Evolutionary conservation across 2,888 invertebrate genomes (phyloP).

Genomic region (Cryptocephalus moraei): DNA sequence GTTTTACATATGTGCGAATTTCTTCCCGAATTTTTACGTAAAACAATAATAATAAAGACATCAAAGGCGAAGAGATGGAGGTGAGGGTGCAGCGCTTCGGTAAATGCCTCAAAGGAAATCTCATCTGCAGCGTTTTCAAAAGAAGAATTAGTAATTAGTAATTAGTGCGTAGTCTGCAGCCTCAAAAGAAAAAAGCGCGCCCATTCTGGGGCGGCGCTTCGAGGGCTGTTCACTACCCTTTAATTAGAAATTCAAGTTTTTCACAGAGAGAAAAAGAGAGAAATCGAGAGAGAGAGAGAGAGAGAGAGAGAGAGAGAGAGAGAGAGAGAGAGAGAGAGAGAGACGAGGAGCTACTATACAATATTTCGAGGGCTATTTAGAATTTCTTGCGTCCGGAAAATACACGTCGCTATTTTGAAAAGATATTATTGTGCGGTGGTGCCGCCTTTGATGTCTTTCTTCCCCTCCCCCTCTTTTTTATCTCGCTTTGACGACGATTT

Average conservation of each 20-base stretch:
- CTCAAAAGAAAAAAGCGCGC: conserved; percentile 15
- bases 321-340: background rate
- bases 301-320: background rate
- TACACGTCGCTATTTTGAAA: background rate
- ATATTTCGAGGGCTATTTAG: background rate
- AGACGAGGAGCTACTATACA: background rate
- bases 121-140: background rate
- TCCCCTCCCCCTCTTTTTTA: background rate
- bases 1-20: no score
- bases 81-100: no score
- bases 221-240: background rate
- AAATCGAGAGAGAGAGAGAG: background rate
- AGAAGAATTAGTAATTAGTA: conserved; percentile 25
- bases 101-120: background rate
- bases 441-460: background rate
- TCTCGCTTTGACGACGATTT: background rate
- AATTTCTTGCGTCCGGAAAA: background rate
- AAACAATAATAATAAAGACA: background rate
- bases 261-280: background rate
- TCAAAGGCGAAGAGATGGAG: background rate
- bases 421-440: background rate
- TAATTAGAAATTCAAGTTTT: background rate
- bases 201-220: background rate
- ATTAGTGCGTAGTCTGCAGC: conserved; percentile 25
- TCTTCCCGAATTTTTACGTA: no score